These are phyloP conservation scores for Haliaeetus albicilla DNA, from an alignment of 2,797 vertebrate genomes.

Conservation along the genomic window DNA sequence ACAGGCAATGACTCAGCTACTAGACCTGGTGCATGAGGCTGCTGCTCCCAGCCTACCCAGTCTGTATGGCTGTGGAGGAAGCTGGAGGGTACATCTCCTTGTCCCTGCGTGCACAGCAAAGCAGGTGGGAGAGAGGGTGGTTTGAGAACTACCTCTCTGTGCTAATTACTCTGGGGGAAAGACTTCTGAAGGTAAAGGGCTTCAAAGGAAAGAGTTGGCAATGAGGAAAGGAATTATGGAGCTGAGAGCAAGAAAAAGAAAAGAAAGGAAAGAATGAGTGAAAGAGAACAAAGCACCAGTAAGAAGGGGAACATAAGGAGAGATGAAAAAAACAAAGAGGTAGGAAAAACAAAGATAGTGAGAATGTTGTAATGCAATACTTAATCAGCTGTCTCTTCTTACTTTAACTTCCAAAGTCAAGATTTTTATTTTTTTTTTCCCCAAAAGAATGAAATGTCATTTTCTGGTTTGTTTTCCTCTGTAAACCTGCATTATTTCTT, in stretches of 20 bases:
- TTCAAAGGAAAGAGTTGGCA: neutral
- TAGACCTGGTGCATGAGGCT: neutral
- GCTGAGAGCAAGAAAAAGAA: neutral
- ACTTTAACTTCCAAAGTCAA: neutral
- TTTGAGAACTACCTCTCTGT: neutral
- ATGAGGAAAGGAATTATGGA: neutral
- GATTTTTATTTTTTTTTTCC: neutral
- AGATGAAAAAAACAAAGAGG: neutral
- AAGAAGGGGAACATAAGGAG: neutral
- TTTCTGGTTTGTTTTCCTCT: neutral
- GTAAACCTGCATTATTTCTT: neutral
- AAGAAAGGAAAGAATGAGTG: neutral
- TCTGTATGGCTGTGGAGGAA: accelerated
- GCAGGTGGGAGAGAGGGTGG: neutral
- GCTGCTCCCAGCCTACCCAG: neutral
- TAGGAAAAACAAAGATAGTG: neutral
- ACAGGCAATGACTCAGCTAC: neutral
- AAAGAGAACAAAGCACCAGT: neutral
- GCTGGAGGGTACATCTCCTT: neutral
- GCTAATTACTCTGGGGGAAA: neutral
- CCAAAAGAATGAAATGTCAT: neutral
- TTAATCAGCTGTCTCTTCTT: neutral
- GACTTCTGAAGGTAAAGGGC: neutral
- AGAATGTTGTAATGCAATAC: neutral
- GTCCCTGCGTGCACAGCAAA: neutral